A percentile compares a stretch with the other conserved stretches of the same genome.
Conservation (phyloP, 1,140 invertebrate genomes). For the Steinernema khuongi region DNA sequence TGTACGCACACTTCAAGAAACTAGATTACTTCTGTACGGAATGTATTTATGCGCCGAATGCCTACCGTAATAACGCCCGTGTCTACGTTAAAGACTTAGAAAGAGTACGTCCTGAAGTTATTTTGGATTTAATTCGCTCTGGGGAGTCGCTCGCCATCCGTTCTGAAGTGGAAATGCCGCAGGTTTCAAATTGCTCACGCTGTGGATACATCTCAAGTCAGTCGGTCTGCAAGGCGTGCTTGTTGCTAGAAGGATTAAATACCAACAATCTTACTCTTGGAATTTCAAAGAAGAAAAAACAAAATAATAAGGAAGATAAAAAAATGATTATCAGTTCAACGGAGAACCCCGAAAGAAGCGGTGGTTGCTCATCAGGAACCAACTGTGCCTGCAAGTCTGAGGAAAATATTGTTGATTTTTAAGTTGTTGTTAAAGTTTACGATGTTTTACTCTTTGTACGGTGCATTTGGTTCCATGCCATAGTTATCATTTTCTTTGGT, state of each 20-base stretch:
- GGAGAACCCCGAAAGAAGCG: background rate
- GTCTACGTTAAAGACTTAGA: conserved; percentile 88
- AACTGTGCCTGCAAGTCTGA: background rate
- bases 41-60: conserved; percentile 96
- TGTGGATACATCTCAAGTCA: conserved; percentile 95
- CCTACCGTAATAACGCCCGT: conserved; percentile 67
- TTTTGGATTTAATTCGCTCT: conserved; percentile 90
- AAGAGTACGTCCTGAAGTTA: conserved; percentile 81
- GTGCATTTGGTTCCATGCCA: too few relatives aligned
- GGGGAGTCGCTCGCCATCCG: conserved; percentile 81
- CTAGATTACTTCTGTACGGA: conserved; percentile 98
- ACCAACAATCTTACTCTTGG: conserved; percentile 37
- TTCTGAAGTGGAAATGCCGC: conserved; percentile 73
- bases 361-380: background rate
- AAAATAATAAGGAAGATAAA: background rate
- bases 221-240: conserved; percentile 89
- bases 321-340: background rate
- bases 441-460: background rate
- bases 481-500: too few relatives aligned
- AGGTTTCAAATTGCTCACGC: conserved; percentile 60
- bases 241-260: conserved; percentile 84
- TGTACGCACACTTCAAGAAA: conserved; percentile 80
- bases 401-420: conserved; percentile 27
- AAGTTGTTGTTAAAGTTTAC: conserved; percentile 3
- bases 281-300: conserved; percentile 23